Conservation (phyloP, 2,113 vertebrate genomes). For the Alectura lathami region DNA sequence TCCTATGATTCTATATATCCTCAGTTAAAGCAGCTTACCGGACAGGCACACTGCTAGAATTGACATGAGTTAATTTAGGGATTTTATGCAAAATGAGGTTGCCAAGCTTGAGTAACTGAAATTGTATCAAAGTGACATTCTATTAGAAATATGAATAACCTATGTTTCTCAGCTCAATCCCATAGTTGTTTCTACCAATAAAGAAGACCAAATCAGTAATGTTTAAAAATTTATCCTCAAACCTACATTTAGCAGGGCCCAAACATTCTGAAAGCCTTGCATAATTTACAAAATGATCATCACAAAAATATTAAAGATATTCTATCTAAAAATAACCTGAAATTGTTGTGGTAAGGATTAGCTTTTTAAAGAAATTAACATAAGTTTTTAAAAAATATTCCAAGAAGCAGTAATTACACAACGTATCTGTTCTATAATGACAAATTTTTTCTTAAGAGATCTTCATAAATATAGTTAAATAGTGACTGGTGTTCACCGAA, state of each 20-base stretch:
- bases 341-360: neutral
- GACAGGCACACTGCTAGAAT: neutral
- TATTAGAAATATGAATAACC: neutral
- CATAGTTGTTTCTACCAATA: neutral
- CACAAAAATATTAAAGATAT: neutral
- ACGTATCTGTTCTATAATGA: neutral
- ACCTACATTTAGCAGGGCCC: neutral
- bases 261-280: neutral
- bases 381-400: neutral
- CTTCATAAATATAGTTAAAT: neutral
- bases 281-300: neutral
- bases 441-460: neutral
- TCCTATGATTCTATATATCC: too few species aligned
- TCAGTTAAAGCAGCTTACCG: neutral
- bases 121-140: neutral
- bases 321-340: neutral
- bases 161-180: neutral
- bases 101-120: fast-evolving
- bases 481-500: neutral
- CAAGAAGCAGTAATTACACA: neutral
- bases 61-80: neutral
- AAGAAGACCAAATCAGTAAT: neutral
- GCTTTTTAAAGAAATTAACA: neutral
- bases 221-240: neutral
- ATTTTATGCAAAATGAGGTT: neutral